These are phyloP conservation scores for Mactromeris polynyma DNA, from an alignment of 2,888 invertebrate genomes.

Conservation along the genomic window DNA sequence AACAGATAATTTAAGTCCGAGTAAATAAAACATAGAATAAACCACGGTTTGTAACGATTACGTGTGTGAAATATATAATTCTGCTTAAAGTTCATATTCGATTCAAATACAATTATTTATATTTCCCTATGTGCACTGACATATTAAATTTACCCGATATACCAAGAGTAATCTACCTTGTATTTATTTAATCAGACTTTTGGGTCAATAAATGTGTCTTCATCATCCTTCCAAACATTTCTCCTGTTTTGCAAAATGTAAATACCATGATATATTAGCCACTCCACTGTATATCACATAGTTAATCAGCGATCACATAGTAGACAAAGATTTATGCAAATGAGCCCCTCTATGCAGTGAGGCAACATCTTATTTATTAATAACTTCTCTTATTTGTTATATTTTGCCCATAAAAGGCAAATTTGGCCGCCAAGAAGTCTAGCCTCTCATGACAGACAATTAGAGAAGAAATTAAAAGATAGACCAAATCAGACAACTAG, in stretches of 20 bases:
- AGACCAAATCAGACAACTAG: constrained; percentile 59
- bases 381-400: constrained; percentile 47
- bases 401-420: constrained; percentile 55
- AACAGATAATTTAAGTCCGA: too few species aligned
- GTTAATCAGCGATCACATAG: constrained; percentile 31
- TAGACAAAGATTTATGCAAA: constrained; percentile 64
- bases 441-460: constrained; percentile 64
- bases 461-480: constrained; percentile 65
- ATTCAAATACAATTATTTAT: too few species aligned
- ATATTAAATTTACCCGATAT: neutral
- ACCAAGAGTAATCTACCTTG: neutral
- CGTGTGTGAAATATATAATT: too few species aligned
- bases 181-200: constrained; percentile 11
- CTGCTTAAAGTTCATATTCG: too few species aligned
- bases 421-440: constrained; percentile 54
- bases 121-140: neutral
- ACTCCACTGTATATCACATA: constrained; percentile 20
- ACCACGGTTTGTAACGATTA: too few species aligned
- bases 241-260: constrained; percentile 11
- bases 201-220: constrained; percentile 17
- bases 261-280: constrained; percentile 12
- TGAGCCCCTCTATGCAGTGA: constrained; percentile 40
- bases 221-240: neutral
- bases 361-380: constrained; percentile 50
- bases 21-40: too few species aligned